Conservation (phyloP, 2,888 invertebrate genomes). For the Polietes domitor region DNA sequence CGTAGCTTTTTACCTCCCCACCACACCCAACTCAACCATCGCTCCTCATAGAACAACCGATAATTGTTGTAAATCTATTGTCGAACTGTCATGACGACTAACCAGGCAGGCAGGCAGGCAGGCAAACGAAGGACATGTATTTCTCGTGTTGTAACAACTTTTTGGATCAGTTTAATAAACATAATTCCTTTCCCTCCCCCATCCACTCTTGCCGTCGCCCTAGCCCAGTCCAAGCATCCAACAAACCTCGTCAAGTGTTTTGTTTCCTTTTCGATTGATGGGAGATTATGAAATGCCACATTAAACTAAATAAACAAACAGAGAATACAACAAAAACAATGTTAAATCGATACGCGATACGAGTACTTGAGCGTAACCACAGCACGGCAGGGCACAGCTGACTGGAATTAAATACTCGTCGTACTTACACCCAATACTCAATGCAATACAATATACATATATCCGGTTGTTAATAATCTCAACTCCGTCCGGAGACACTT, state of each 20-base stretch:
- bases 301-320: slow-evolving; percentile 64
- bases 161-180: slow-evolving; percentile 40
- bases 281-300: slow-evolving; percentile 63
- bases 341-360: slow-evolving; percentile 52
- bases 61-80: slow-evolving; percentile 59
- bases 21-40: slow-evolving; percentile 38
- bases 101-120: no score
- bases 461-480: no score
- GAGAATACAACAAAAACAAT: slow-evolving; percentile 6
- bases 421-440: no score
- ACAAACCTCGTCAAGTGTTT: slow-evolving; percentile 18
- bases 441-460: no score
- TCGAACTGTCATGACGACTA: slow-evolving; percentile 51
- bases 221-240: not conserved
- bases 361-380: slow-evolving; percentile 63
- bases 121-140: slow-evolving; percentile 15
- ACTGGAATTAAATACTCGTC: slow-evolving; percentile 39
- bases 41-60: slow-evolving; percentile 45
- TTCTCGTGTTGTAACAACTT: slow-evolving; percentile 25
- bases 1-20: slow-evolving; percentile 16
- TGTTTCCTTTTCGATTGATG: slow-evolving; percentile 21
- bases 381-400: slow-evolving; percentile 65
- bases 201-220: not conserved
- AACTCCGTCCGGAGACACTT: not conserved
- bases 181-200: slow-evolving; percentile 7